A percentile compares a stretch with the other conserved stretches of the same genome.
Evolutionary conservation across 2,113 vertebrate genomes (phyloP).

Genomic region (Rissa tridactyla): DNA sequence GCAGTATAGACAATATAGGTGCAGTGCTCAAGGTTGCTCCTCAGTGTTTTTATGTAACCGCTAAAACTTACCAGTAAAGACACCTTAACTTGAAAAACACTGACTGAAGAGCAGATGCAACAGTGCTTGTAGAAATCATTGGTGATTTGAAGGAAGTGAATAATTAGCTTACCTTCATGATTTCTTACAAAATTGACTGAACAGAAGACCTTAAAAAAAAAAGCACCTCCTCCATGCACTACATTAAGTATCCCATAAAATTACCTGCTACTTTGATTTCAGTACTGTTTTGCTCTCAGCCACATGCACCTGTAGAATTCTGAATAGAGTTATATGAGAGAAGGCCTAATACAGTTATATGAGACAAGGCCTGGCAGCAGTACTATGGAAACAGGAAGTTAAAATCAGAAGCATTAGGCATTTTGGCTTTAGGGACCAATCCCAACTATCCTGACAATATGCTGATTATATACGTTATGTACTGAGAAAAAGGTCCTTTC

Average conservation of each 20-base stretch:
- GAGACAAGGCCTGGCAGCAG: not conserved
- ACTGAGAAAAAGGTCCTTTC: not conserved
- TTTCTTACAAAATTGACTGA: not conserved
- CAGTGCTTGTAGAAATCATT: not conserved
- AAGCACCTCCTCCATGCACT: not conserved
- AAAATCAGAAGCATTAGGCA: not conserved
- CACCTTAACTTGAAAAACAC: not conserved
- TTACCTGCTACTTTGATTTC: not conserved
- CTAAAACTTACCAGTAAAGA: not conserved
- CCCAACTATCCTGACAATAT: not conserved
- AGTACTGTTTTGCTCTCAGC: not conserved
- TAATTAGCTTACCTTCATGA: not conserved
- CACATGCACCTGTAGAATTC: not conserved
- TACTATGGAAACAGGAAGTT: not conserved
- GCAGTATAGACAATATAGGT: not conserved
- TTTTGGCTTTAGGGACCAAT: not conserved
- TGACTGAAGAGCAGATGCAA: not conserved
- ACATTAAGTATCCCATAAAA: not conserved
- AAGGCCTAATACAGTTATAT: not conserved
- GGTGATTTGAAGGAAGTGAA: not conserved
- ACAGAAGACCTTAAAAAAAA: not conserved
- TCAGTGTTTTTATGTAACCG: not conserved
- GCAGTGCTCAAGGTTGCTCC: not conserved
- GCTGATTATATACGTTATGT: fast-evolving
- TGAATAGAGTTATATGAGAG: not conserved